These are phyloP conservation scores for Chamaetylas fuelleborni DNA, from an alignment of 2,113 vertebrate species.

Conservation along the genomic window DNA sequence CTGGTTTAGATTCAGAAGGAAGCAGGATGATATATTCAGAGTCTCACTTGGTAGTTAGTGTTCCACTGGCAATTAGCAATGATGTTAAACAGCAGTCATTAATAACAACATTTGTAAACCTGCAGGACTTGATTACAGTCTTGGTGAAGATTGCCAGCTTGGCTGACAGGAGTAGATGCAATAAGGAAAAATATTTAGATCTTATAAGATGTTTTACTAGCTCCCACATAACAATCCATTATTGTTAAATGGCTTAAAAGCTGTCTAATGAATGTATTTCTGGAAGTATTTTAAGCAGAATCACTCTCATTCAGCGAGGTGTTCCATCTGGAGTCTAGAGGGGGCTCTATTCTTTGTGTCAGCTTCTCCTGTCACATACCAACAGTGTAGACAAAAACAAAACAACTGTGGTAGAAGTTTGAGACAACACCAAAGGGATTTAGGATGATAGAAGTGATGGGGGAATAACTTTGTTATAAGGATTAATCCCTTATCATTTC, in stretches of 20 bases:
- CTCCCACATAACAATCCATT: constrained; percentile 13
- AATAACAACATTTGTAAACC: constrained; percentile 20
- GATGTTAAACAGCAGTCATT: constrained; percentile 39
- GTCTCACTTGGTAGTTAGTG: not conserved
- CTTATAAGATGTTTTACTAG: not conserved
- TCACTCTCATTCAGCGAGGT: not conserved
- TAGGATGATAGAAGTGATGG: not conserved
- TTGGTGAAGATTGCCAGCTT: constrained; percentile 31
- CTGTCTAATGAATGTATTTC: not conserved
- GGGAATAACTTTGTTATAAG: not conserved
- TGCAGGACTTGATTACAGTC: constrained; percentile 13
- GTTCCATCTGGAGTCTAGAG: not conserved
- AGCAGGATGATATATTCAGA: not conserved
- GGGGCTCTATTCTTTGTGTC: not conserved
- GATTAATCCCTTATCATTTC: not conserved
- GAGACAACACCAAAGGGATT: not conserved
- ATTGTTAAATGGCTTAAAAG: constrained; percentile 33
- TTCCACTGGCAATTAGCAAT: constrained; percentile 4
- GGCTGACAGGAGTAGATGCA: constrained; percentile 26
- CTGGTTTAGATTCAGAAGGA: constrained; percentile 25
- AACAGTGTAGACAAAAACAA: not conserved
- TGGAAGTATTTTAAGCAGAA: constrained; percentile 8
- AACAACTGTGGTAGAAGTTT: not conserved
- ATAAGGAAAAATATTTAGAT: constrained; percentile 46
- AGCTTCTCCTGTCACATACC: not conserved